These are phyloP conservation scores for Gavialis gangeticus DNA, from an alignment of 2,113 vertebrate genomes.

Conservation along the genomic window DNA sequence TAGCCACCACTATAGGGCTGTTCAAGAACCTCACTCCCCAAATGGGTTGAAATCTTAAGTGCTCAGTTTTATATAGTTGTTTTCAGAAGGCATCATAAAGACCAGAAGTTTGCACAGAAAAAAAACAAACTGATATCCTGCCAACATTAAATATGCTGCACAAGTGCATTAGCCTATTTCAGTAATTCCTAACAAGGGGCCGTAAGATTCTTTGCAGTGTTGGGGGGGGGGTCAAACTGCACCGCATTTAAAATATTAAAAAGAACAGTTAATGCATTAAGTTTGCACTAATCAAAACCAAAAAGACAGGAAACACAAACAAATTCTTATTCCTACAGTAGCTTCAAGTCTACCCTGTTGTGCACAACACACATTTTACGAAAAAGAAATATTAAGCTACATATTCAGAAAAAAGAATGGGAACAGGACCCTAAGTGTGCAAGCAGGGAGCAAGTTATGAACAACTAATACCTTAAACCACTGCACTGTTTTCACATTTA, in stretches of 20 bases:
- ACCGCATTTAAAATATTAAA: not conserved
- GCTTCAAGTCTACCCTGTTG: fast-evolving
- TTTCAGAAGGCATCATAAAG: not conserved
- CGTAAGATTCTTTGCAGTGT: too few relatives aligned
- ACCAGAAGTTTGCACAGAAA: not conserved
- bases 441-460: not conserved
- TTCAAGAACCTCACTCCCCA: not conserved
- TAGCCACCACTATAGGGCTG: fast-evolving
- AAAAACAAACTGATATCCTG: not conserved
- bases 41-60: not conserved
- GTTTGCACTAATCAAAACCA: not conserved
- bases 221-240: not conserved
- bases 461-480: not conserved
- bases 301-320: fast-evolving
- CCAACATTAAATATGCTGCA: too few relatives aligned
- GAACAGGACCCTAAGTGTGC: not conserved
- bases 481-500: not conserved
- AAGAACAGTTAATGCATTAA: not conserved
- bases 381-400: not conserved
- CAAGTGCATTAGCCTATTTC: too few relatives aligned
- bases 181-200: too few relatives aligned
- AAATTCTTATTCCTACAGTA: fast-evolving
- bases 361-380: not conserved
- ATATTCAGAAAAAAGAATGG: not conserved
- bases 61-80: not conserved